Evolutionary conservation across 2,797 vertebrate genomes (phyloP).

Genomic region (Manis crassicaudata): DNA sequence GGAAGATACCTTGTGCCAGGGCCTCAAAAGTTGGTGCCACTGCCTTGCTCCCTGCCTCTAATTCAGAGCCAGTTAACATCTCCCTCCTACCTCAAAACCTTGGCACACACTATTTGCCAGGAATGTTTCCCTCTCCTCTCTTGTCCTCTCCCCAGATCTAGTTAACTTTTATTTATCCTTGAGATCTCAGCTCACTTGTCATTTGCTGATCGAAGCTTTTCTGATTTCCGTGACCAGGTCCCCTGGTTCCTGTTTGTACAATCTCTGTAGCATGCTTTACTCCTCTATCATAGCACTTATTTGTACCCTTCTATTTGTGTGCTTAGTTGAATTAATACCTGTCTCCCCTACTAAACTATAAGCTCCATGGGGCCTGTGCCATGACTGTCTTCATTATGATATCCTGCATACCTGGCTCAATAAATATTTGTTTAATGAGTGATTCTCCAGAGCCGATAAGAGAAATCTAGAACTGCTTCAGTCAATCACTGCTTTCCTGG

Average conservation of each 20-base stretch:
- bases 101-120: not conserved
- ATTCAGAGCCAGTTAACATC: constrained; percentile 22
- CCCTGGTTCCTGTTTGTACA: not conserved
- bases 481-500: not conserved
- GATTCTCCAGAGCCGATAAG: not conserved
- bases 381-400: not conserved
- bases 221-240: not conserved
- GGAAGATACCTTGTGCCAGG: not conserved
- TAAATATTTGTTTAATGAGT: constrained; percentile 26
- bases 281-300: not conserved
- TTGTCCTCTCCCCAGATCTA: not conserved
- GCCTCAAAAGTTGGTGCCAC: not conserved
- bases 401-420: not conserved
- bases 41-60: not conserved
- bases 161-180: not conserved
- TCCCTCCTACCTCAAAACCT: not conserved
- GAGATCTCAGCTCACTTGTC: not conserved
- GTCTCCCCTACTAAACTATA: constrained; percentile 10
- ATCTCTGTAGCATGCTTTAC: not conserved
- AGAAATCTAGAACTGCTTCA: not conserved
- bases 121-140: not conserved
- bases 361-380: not conserved
- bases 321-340: constrained; percentile 34
- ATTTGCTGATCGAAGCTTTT: constrained; percentile 26
- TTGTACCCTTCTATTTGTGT: constrained; percentile 3